Conservation (phyloP, 1,140 invertebrate genomes). For the Oncopodura yosiiana region DNA sequence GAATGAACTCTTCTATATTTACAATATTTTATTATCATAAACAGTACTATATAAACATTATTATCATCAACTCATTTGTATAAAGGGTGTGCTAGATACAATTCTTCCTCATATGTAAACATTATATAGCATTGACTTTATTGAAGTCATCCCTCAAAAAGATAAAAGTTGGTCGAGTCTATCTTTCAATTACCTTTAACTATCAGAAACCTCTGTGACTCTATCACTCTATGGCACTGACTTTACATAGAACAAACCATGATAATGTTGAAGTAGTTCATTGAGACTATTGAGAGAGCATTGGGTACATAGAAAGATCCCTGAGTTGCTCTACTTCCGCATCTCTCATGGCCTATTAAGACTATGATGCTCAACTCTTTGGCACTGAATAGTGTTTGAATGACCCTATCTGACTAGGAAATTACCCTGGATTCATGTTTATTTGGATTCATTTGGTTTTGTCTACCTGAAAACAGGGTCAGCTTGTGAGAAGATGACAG, state of each 20-base stretch:
- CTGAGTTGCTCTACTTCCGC: too few relatives aligned
- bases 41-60: too few relatives aligned
- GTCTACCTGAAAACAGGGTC: slow-evolving; percentile 25
- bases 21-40: too few relatives aligned
- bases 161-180: slow-evolving; percentile 4
- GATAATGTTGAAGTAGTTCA: neutral
- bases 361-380: neutral
- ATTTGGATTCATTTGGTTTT: neutral
- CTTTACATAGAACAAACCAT: neutral
- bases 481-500: slow-evolving; percentile 26
- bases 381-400: neutral
- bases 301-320: too few relatives aligned
- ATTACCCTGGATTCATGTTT: neutral
- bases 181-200: neutral
- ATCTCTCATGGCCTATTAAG: too few relatives aligned
- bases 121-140: too few relatives aligned
- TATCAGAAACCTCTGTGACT: too few relatives aligned
- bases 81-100: too few relatives aligned
- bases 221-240: neutral
- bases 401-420: neutral
- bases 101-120: too few relatives aligned
- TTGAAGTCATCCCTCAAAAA: too few relatives aligned
- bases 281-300: neutral
- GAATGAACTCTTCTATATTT: slow-evolving; percentile 32
- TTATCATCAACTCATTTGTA: too few relatives aligned